Evolutionary conservation across 2,888 invertebrate genomes (phyloP), one percentile per base, ranked within the genome.

Genomic region (Ophion slaviceki): DNA sequence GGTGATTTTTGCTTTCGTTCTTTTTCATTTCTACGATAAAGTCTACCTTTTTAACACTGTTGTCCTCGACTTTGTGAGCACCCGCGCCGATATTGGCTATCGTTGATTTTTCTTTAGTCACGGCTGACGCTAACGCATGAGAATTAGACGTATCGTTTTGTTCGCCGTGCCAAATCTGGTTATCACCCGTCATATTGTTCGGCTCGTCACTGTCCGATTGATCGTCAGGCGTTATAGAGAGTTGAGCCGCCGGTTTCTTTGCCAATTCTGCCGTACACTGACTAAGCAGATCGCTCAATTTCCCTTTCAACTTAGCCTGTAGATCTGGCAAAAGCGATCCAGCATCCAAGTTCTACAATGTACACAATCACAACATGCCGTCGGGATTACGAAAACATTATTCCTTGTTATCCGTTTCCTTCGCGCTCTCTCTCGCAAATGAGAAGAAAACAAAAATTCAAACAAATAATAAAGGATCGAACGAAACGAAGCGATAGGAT

Each of bases 151-250:
- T 88, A 89, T 92, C 91, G 80, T 87, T 91, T 90, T 92, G 91
- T 79, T 90, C 89, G 84, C 84, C 91, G 88, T 90, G 92, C 92
- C 93, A 93, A 86, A 91, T 90, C 85, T 92, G 91, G 83, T 89
- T 89, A 85, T 90, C 91, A 86, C 88, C 90, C 88, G 90, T 88
- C 89, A 90, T 91, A 89, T 91, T 92, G 68, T 90, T 92, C 88
- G 90, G 90, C 85, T 93, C 93, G 76, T 92, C 93, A 88, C 92
- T 92, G 84, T 93, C 92, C 86, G 92, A 93, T 88, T 92, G 92
- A 90, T 93, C 92, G 84, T 93, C 92, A 86, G 92, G 91, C 86
- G 91, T 92, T 87, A 92, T 89, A 88, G 89, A 91, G 81, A 92
- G 90, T 87, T 92, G 91, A 75, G 91, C 86, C 74, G 90, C 87